Conservation (phyloP, 2,888 invertebrate genomes). For the Pandemis heparana region DNA sequence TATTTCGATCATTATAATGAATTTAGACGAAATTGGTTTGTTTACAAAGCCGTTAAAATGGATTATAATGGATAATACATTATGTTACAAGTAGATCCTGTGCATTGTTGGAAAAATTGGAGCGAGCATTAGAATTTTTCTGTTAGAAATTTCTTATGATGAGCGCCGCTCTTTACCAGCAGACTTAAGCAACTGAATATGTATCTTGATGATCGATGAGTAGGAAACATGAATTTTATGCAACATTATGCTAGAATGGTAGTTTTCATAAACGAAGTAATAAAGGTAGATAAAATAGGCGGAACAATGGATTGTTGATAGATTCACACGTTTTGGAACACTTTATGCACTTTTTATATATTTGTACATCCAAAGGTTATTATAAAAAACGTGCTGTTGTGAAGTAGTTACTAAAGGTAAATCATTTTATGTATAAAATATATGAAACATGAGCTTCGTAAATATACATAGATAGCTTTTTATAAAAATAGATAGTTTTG, state of each 20-base stretch:
- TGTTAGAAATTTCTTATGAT: too few relatives aligned
- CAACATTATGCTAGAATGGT: constrained; percentile 9
- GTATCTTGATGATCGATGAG: not conserved
- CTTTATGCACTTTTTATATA: constrained; percentile 84
- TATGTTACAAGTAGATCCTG: too few relatives aligned
- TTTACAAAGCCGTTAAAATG: too few relatives aligned
- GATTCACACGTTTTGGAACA: constrained; percentile 79
- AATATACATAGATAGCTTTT: constrained; percentile 68
- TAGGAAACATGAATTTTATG: not conserved
- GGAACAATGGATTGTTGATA: constrained; percentile 66
- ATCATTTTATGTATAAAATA: constrained; percentile 42
- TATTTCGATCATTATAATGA: too few relatives aligned
- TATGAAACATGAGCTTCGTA: constrained; percentile 71
- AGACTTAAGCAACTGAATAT: too few relatives aligned
- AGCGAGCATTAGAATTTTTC: too few relatives aligned
- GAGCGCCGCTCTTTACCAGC: too few relatives aligned
- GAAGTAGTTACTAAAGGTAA: constrained; percentile 56
- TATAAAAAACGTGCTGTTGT: constrained; percentile 76
- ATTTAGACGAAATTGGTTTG: too few relatives aligned
- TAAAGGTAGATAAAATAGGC: constrained; percentile 46
- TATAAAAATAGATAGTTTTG: constrained; percentile 44
- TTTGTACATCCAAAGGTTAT: constrained; percentile 74
- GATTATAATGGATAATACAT: too few relatives aligned
- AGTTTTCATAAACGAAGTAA: constrained; percentile 17
- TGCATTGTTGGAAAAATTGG: too few relatives aligned